phyloP scores from a whole-genome alignment of 2,888 invertebrate species.

The Agrochola lota region DNA sequence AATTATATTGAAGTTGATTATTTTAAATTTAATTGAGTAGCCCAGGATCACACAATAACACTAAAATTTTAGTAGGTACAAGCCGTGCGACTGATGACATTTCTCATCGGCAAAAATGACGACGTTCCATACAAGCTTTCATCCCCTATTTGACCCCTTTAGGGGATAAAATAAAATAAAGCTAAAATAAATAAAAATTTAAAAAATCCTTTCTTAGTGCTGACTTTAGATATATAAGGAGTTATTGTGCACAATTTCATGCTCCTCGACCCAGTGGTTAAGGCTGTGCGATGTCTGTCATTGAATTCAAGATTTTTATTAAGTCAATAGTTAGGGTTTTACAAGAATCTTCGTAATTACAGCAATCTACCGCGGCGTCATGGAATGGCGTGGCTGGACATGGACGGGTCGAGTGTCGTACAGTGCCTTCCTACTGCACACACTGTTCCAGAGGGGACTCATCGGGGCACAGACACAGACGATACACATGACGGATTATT shows the following conservation, averaged over 20 bases:
- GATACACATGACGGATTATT: slow-evolving; percentile 75
- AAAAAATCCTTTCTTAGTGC: neutral
- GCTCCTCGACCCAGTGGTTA: too few relatives aligned
- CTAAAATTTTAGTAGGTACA: too few relatives aligned
- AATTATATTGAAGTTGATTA: too few relatives aligned
- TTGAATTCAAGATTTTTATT: neutral
- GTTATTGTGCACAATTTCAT: too few relatives aligned
- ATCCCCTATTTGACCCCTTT: neutral
- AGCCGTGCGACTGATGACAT: too few relatives aligned
- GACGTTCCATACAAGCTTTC: neutral
- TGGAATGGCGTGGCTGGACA: slow-evolving; percentile 86
- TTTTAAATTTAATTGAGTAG: too few relatives aligned
- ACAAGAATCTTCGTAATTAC: slow-evolving; percentile 5
- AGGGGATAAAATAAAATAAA: neutral
- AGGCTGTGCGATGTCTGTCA: too few relatives aligned
- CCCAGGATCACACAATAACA: too few relatives aligned
- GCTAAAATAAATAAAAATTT: too few relatives aligned
- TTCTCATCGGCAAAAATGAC: neutral
- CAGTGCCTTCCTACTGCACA: slow-evolving; percentile 83
- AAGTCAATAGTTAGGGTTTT: neutral
- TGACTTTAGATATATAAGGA: neutral
- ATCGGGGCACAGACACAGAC: slow-evolving; percentile 72
- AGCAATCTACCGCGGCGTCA: slow-evolving; percentile 78
- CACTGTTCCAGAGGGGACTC: slow-evolving; percentile 78
- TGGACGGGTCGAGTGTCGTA: slow-evolving; percentile 83